Percentiles rank a stretch among this genome's conserved stretches.
Conservation (phyloP, 2,113 vertebrate species). For the Martes martes region DNA sequence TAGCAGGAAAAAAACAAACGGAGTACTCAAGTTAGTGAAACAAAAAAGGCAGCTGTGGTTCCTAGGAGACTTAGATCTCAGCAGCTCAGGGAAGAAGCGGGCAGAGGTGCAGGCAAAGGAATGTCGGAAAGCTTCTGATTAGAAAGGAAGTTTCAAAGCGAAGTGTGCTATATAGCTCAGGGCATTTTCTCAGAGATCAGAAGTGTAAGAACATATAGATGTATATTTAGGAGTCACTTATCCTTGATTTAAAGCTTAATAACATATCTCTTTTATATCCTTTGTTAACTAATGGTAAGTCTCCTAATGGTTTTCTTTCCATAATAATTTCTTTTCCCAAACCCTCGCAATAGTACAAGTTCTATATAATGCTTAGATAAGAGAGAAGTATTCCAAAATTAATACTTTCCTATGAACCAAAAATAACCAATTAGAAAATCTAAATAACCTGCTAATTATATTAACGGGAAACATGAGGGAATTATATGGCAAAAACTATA, state of each 20-base stretch:
- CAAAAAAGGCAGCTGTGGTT: conserved; percentile 44
- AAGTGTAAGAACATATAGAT: neutral
- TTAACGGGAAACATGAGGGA: neutral
- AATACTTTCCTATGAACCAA: neutral
- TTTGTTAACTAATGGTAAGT: neutral
- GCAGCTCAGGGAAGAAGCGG: neutral
- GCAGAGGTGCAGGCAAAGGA: neutral
- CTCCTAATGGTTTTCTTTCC: neutral
- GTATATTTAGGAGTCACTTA: neutral
- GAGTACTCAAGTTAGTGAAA: neutral
- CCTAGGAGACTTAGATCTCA: neutral
- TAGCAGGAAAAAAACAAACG: conserved; percentile 16
- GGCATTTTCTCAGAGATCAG: neutral
- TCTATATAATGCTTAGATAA: neutral
- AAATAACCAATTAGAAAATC: neutral
- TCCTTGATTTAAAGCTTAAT: conserved; percentile 21
- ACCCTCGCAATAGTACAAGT: neutral
- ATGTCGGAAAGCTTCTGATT: neutral
- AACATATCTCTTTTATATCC: neutral
- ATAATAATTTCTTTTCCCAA: neutral
- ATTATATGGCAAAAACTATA: neutral
- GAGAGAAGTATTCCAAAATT: neutral
- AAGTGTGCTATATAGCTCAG: neutral
- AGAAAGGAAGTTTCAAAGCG: neutral
- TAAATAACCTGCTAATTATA: neutral